Evolutionary conservation across 2,888 invertebrate species (phyloP), one percentile per base, ranked within the genome.

Genomic region (Meandrusa payeni): DNA sequence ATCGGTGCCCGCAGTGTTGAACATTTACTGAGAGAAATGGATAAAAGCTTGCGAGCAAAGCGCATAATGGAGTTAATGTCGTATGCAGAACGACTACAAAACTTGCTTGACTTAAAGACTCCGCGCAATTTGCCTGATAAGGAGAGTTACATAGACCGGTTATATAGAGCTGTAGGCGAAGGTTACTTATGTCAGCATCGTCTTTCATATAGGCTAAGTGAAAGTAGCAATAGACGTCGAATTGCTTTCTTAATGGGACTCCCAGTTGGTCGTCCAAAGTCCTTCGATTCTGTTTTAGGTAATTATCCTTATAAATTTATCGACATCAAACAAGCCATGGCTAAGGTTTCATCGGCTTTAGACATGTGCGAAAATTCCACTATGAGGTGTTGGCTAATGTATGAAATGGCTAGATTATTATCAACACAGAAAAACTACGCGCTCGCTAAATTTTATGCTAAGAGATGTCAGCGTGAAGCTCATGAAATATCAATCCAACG

Each of bases 271-370:
- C 74, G 87, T 1, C 80, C 86, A 0, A 70, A 60, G 6, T 86
- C 86, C 3, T 86, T 76, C 54, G 87, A 87, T 51, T 87, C 87
- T n/a, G 86, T 87, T 0, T 76, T 86, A 69, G 85, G 82, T 4
- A 80, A 65, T 47, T 85, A 81, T 62, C 86, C 86, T 13, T 73
- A 78, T 51, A 86, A 83, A 52, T 85, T 83, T 34, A 69, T 78
- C 28, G 82, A 86, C 48, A 70, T 77, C 28, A 76, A 80, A 57
- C 60, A 69, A 46, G 85, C 82, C 3, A 81, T 73, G 1, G 68
- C 72, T 27, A 85, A 74, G 55, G 76, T 81, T 0, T 50, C 61
- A 4, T 54, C 59, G 1, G 67, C 69, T 9, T 64, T 87, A 2
- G 81, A 87, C 19, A 83, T 85, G 82, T 86, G 85, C 48, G 87